Evolutionary conservation across 2,113 vertebrate species (phyloP).

Genomic region (Alces alces): DNA sequence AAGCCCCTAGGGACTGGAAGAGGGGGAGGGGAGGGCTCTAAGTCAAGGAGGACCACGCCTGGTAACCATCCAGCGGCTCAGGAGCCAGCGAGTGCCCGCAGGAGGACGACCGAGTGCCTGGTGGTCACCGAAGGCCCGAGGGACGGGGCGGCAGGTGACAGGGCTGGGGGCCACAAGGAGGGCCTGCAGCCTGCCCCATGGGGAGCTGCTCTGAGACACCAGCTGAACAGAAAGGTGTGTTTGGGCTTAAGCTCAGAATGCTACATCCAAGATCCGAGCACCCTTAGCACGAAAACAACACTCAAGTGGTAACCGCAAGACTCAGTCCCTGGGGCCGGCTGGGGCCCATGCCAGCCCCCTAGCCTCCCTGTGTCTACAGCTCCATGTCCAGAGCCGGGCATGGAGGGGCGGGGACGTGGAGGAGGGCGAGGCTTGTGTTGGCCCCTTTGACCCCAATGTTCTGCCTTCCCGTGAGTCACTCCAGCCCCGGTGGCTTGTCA

Average conservation of each 20-base stretch:
- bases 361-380: rapidly evolving
- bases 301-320: neutral
- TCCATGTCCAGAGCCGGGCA: neutral
- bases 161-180: rapidly evolving
- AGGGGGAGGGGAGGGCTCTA: rapidly evolving
- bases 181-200: neutral
- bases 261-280: neutral
- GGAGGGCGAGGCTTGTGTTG: rapidly evolving
- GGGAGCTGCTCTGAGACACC: rapidly evolving
- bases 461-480: neutral
- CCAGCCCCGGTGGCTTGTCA: neutral
- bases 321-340: rapidly evolving
- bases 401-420: neutral
- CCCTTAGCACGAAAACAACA: neutral
- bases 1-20: rapidly evolving
- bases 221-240: rapidly evolving
- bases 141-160: too few species aligned
- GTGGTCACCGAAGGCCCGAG: rapidly evolving
- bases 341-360: neutral
- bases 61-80: rapidly evolving
- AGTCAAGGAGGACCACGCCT: rapidly evolving
- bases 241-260: neutral
- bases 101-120: rapidly evolving
- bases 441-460: neutral
- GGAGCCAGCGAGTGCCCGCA: rapidly evolving